Evolutionary conservation across 2,113 vertebrate genomes (phyloP).

Genomic region (Xerus inauris): DNA sequence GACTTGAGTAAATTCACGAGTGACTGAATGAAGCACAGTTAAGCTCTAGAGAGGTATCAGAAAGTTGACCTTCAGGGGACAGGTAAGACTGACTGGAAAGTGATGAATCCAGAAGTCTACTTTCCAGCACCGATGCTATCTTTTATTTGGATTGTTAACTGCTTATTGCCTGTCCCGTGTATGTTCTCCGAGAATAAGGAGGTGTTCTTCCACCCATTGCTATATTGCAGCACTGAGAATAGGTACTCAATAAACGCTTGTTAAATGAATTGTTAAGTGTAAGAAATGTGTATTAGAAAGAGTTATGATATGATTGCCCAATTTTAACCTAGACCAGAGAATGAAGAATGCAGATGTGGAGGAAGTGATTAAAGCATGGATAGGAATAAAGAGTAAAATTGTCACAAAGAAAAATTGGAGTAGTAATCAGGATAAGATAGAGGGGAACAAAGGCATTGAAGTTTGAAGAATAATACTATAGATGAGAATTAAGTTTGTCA

Average conservation of each 20-base stretch:
- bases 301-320: background rate
- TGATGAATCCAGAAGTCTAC: background rate
- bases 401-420: background rate
- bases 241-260: background rate
- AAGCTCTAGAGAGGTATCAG: background rate
- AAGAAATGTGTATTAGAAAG: background rate
- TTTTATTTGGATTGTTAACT: background rate
- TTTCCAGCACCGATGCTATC: background rate
- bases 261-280: background rate
- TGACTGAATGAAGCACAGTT: background rate
- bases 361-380: background rate
- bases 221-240: background rate
- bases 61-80: background rate
- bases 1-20: background rate
- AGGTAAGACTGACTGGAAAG: background rate
- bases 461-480: background rate
- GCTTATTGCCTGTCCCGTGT: background rate
- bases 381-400: slow-evolving; percentile 22
- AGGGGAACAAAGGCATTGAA: background rate
- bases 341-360: background rate
- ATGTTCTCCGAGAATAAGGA: background rate
- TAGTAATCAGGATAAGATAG: background rate
- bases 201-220: background rate
- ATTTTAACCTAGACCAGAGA: background rate
- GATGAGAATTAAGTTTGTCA: background rate